Evolutionary conservation across 2,113 vertebrate genomes (phyloP).

Genomic region (Deroptyus accipitrinus): DNA sequence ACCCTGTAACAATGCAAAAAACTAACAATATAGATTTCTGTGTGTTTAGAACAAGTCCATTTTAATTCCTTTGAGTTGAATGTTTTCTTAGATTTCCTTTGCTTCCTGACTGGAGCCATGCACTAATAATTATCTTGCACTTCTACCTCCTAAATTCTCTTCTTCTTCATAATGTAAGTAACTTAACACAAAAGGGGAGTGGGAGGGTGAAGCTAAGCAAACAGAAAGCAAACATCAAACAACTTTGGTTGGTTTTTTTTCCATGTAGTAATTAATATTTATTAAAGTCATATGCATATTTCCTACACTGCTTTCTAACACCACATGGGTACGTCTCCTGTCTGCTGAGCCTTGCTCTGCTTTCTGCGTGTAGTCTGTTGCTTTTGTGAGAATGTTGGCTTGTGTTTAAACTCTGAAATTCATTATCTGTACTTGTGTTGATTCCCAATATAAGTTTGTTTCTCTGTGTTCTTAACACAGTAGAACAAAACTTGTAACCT

Average conservation of each 20-base stretch:
- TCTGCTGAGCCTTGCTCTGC: slow-evolving; percentile 91
- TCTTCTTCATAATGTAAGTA: slow-evolving; percentile 77
- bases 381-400: slow-evolving; percentile 37
- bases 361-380: slow-evolving; percentile 27
- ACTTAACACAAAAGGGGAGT: slow-evolving; percentile 19
- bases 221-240: background rate
- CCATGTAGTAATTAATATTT: background rate
- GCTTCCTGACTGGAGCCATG: slow-evolving; percentile 39
- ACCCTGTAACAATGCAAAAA: background rate
- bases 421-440: background rate
- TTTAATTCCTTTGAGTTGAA: slow-evolving; percentile 53
- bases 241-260: background rate
- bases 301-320: slow-evolving; percentile 71
- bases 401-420: slow-evolving; percentile 5
- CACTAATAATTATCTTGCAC: slow-evolving; percentile 66
- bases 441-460: background rate
- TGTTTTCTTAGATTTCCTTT: slow-evolving; percentile 55
- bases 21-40: background rate
- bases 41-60: background rate
- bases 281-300: slow-evolving; percentile 8
- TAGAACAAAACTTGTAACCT: background rate
- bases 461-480: background rate
- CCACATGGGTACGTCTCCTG: slow-evolving; percentile 77
- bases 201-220: slow-evolving; percentile 36
- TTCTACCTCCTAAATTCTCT: slow-evolving; percentile 69